Evolutionary conservation across 1,140 invertebrate genomes (phyloP), one percentile per base, ranked within the genome.

Genomic region (Drosophila suzukii): DNA sequence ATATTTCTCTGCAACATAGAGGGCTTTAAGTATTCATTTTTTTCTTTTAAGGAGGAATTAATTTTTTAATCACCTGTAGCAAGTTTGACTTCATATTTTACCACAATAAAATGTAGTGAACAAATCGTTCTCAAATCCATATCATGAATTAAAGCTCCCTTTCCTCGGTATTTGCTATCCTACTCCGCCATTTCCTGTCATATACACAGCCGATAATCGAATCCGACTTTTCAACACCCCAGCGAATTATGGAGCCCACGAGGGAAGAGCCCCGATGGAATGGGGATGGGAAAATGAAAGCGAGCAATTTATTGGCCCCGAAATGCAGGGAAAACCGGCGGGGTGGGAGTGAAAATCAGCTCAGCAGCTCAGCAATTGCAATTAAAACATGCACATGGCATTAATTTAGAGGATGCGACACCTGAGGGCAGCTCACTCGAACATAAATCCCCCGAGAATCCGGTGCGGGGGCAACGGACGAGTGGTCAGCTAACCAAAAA

Each of bases 311-410:
- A 81, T 81, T 78, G 74, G 75, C 57, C 60, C 53, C 67, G 76
- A 85, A 85, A 84, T 86, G 60, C 36, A 75, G 34, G 44, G 17
- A 2, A 24, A 32, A 7, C 27, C 13, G 4, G 20, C 20, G 17
- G 12, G 15, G 1, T 17, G 30, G 41, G 43, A 38, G 7, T 38
- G 43, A 65, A 85, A 78, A 72, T 81, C 70, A 82, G 62, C 75
- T 51, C 57, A 68, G 20, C 66, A 65, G 66, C 67, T 49, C 65
- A 39, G 51, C 65, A 41, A 78, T 46, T 58, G 79, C 83, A 86
- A 86, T 86, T 88, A 86, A 88, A 88, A 82, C 70, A 68, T 83
- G 82, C 79, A 86, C 82, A 66, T 68, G 82, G 78, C 83, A 88
- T 83, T 77, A 88, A 88, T 86, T 88, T 79, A 86, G 74, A 68